Base-by-base conservation (phyloP, 53 echinoderm and acorn worm species). In the Henricia sp. region DNA sequence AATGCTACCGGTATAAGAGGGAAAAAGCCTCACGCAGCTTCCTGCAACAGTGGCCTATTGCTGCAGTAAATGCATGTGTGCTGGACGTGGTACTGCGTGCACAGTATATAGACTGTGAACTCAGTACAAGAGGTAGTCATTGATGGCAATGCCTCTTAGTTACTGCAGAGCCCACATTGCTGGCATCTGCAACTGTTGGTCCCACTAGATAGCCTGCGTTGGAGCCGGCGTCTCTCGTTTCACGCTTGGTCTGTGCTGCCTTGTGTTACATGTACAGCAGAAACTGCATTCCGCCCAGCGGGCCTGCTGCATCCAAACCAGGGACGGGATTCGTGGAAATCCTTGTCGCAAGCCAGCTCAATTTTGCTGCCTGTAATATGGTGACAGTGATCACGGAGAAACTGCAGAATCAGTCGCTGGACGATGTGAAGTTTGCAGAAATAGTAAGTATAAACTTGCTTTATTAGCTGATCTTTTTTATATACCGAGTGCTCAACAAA, bases 351-450 rank as follows among this genome's bases (percentile, higher is more conserved):
- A 46, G 80, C 63, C 80, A 64, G 63, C 62, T 80, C 80, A 80
- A 80, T 64, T 62, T 80, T 80, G 77, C 58, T 40, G 77, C 77
- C 28, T 77, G 77, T 77, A 80, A 80, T 63, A 80, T 80, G 80
- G 80, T 80, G 80, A 80, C 85, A 64, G 80, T 90, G 70, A 86
- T 94, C 83, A 94, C 91, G 46, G 94, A 94, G 68, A 88, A 94
- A 70, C 82, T 94, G 85, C 91, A 91, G 85, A 94, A 94, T 67
- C 94, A 94, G 76, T 94, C 94, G 58, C 83, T 94, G 53, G 94
- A 94, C 88, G 94, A 94, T 91, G 94, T 94, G 46, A 94, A 88
- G 86, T 88, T 91, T 89, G 91, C 93, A 69, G 88, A 77, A 29
- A 59, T 80, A 11, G 80, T 80, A 64, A 80, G 80, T 80, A 59